These are phyloP conservation scores for Thymallus thymallus DNA, from an alignment of 2,113 vertebrate species.

Conservation along the genomic window DNA sequence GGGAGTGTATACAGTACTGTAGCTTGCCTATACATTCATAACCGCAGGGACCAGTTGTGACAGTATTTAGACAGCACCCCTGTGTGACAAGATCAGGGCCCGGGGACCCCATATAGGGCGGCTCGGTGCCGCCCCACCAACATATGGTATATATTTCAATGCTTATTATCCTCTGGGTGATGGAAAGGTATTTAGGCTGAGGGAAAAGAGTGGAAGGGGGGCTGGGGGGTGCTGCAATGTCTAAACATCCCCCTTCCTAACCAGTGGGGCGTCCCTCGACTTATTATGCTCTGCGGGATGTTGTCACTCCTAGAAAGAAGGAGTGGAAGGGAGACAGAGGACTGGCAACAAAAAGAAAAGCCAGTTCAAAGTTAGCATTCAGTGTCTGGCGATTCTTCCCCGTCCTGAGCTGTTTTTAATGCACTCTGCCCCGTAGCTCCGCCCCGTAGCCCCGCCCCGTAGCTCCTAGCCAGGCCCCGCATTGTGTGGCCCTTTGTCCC, in stretches of 20 bases:
- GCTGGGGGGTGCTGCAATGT: constrained; percentile 10
- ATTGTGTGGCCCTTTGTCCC: constrained; percentile 47
- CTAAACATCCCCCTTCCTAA: constrained; percentile 26
- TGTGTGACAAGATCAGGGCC: neutral
- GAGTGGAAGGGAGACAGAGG: constrained; percentile 7
- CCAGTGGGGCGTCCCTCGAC: constrained; percentile 40
- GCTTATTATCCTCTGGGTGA: constrained; percentile 38
- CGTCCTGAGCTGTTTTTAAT: constrained; percentile 49
- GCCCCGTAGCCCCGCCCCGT: constrained; percentile 27
- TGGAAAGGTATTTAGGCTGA: constrained; percentile 42
- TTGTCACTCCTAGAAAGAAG: constrained; percentile 41
- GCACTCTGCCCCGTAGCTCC: constrained; percentile 39
- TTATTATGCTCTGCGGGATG: constrained; percentile 38
- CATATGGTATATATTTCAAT: constrained; percentile 29
- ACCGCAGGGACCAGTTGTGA: neutral
- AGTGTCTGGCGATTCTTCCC: constrained; percentile 31
- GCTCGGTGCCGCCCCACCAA: constrained; percentile 6
- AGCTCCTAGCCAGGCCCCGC: constrained; percentile 24
- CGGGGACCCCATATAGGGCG: neutral
- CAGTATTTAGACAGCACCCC: constrained; percentile 11
- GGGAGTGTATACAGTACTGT: neutral
- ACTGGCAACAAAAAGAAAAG: constrained; percentile 29
- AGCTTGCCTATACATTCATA: neutral
- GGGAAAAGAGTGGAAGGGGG: neutral
- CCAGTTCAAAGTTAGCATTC: constrained; percentile 45